phyloP scores from a whole-genome alignment of 2,113 vertebrate genomes.

The Prunella himalayana region DNA sequence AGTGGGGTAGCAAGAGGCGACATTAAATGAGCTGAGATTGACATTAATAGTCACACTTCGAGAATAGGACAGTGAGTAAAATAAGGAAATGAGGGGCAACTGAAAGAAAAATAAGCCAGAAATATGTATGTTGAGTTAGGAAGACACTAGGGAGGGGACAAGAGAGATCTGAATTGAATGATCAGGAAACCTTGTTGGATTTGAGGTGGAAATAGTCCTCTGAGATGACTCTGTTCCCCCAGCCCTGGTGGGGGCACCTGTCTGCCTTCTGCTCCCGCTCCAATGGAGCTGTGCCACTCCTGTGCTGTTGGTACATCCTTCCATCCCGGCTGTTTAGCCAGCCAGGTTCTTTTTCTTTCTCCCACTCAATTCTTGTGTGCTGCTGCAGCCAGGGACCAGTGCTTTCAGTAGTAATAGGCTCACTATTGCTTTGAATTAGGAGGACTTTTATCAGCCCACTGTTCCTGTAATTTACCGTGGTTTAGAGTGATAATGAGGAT shows the following conservation, averaged over 20 bases:
- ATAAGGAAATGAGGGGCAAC: not conserved
- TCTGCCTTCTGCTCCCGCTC: not conserved
- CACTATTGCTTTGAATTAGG: not conserved
- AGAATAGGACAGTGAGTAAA: not conserved
- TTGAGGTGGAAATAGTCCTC: not conserved
- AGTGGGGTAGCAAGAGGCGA: not conserved
- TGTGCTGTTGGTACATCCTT: not conserved
- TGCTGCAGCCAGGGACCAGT: not conserved
- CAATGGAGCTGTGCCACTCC: not conserved
- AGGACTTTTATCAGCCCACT: not conserved
- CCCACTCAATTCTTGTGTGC: not conserved
- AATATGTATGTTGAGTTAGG: not conserved
- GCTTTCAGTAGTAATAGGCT: not conserved
- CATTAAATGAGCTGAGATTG: not conserved
- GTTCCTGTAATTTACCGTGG: not conserved
- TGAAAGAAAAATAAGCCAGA: not conserved
- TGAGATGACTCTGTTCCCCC: not conserved
- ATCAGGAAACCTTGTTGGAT: not conserved
- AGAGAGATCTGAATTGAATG: not conserved
- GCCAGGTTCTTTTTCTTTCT: not conserved
- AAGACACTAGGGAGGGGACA: not conserved
- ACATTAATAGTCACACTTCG: not conserved
- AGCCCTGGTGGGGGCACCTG: not conserved
- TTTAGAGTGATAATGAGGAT: slow-evolving; percentile 40
- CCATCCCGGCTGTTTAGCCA: not conserved